A percentile compares a stretch with the other conserved stretches of the same genome.
These are phyloP conservation scores for Temnopleurus reevesii DNA, from an alignment of 53 echinoderm and acorn worm species.

Conservation along the genomic window DNA sequence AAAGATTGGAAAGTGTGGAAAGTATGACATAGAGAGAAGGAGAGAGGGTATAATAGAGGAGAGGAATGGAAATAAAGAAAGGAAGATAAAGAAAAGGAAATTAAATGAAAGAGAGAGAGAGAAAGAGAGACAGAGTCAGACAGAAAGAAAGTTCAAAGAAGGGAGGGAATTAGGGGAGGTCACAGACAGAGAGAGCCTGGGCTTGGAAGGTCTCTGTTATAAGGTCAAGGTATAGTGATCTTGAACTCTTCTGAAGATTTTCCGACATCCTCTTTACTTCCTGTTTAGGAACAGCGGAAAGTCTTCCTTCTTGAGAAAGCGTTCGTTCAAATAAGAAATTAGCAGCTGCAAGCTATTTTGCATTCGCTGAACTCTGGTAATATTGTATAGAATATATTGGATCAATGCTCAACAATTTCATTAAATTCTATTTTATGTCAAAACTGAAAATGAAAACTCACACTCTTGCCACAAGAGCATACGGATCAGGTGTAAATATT, in stretches of 20 bases:
- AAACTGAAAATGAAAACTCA: too few relatives aligned
- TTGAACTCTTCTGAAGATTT: background rate
- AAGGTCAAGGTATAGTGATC: background rate
- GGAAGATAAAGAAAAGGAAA: background rate
- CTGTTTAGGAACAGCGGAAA: background rate
- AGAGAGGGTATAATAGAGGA: too few relatives aligned
- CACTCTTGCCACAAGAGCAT: too few relatives aligned
- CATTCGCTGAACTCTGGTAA: too few relatives aligned
- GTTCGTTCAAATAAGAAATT: background rate
- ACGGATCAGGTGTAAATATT: too few relatives aligned
- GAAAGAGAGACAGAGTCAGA: too few relatives aligned
- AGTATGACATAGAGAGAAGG: background rate
- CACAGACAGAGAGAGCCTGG: background rate
- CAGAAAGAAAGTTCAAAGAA: background rate
- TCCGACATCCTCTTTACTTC: background rate
- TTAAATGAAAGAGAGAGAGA: background rate
- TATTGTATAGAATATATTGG: too few relatives aligned
- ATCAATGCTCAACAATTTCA: too few relatives aligned
- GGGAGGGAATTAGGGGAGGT: background rate
- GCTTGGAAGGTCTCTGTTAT: background rate
- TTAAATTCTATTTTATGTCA: too few relatives aligned
- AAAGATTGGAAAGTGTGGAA: too few relatives aligned
- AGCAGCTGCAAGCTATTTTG: slow-evolving; percentile 20
- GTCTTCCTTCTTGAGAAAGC: background rate
- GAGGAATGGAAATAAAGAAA: too few relatives aligned